Percentiles rank a stretch among this genome's conserved stretches.
Evolutionary conservation across 2,888 invertebrate genomes (phyloP).

Genomic region (Hedya salicella): DNA sequence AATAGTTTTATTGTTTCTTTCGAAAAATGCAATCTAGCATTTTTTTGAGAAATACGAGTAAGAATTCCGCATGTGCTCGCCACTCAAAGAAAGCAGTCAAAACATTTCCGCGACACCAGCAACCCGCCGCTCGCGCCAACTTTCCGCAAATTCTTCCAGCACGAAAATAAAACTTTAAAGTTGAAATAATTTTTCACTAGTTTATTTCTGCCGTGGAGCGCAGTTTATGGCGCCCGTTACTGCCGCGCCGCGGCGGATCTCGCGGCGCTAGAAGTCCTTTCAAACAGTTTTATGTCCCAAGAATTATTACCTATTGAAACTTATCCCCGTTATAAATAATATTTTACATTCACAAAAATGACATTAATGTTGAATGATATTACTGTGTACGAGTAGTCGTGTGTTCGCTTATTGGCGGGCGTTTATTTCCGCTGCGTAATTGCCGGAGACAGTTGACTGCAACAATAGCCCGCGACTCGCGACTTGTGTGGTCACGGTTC

Average conservation of each 20-base stretch:
- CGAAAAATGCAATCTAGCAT: too few relatives aligned
- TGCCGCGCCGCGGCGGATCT: conserved; percentile 6
- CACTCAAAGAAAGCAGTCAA: neutral
- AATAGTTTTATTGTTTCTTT: too few relatives aligned
- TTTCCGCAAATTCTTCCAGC: conserved; percentile 13
- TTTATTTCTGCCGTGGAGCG: neutral
- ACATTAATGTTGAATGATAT: neutral
- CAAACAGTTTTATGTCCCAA: conserved; percentile 11
- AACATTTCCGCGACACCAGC: neutral
- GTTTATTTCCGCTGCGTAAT: neutral
- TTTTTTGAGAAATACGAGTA: too few relatives aligned
- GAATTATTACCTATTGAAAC: conserved; percentile 17
- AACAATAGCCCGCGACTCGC: neutral
- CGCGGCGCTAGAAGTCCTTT: neutral
- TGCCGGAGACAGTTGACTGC: neutral
- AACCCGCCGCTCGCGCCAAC: conserved; percentile 13
- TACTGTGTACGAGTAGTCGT: neutral
- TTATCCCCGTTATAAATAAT: neutral
- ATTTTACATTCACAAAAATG: neutral
- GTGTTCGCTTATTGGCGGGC: neutral
- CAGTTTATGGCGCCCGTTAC: neutral
- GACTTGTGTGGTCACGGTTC: neutral
- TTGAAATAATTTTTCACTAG: conserved; percentile 15
- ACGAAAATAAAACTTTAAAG: conserved; percentile 24
- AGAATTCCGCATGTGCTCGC: too few relatives aligned